Evolutionary conservation across 2,797 vertebrate genomes (phyloP).

Genomic region (Leptatherina wallacei): DNA sequence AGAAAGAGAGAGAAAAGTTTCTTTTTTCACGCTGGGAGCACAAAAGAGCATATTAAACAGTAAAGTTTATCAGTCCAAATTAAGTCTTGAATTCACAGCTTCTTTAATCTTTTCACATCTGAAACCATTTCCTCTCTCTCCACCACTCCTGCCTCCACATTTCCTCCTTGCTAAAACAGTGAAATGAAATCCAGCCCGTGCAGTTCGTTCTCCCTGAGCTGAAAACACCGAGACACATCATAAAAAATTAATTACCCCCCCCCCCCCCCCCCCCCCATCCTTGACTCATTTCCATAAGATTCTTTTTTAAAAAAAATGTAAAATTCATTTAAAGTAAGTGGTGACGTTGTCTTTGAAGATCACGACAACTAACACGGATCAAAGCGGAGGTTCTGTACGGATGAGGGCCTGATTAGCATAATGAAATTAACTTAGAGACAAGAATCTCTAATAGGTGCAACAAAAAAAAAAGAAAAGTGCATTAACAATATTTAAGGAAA

Average conservation of each 20-base stretch:
- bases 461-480: constrained; percentile 82
- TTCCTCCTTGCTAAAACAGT: constrained; percentile 92
- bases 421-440: constrained; percentile 99
- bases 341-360: constrained; percentile 99
- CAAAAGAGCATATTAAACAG: constrained; percentile 97
- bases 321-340: constrained; percentile 99
- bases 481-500: constrained; percentile 99
- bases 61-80: constrained; percentile 98
- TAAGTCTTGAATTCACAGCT: constrained; percentile 92
- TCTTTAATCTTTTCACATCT: constrained; percentile 98
- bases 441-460: constrained; percentile 99
- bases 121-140: constrained; percentile 74
- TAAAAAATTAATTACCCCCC: constrained; percentile 99
- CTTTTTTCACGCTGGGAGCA: constrained; percentile 89
- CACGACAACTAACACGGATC: constrained; percentile 99
- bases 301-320: constrained; percentile 89
- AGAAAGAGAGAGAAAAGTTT: constrained; percentile 39
- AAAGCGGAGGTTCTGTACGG: constrained; percentile 97
- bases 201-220: constrained; percentile 86
- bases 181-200: constrained; percentile 92
- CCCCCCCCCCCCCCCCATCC: constrained; percentile 90
- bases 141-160: constrained; percentile 66
- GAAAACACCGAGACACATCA: constrained; percentile 97
- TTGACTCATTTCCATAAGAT: constrained; percentile 91
- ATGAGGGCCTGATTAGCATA: constrained; percentile 99